phyloP scores from a whole-genome alignment of 2,797 vertebrate genomes.

The Danio jaintianensis region DNA sequence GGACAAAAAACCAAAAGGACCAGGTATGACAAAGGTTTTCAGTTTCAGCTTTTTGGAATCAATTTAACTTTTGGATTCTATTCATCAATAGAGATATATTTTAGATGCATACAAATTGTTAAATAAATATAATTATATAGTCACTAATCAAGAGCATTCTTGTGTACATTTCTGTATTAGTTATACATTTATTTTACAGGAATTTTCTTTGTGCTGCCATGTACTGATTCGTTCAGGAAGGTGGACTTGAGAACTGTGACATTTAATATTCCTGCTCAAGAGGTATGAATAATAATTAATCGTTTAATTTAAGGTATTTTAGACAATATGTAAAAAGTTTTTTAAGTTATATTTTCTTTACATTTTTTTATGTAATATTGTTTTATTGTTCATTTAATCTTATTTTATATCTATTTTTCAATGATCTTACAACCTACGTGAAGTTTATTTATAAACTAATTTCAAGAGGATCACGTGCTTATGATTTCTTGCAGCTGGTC shows the following conservation, averaged over 20 bases:
- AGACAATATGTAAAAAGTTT: too few species aligned
- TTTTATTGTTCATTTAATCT: too few species aligned
- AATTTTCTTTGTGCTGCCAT: conserved; percentile 80
- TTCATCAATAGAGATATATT: neutral
- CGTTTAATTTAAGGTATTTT: too few species aligned
- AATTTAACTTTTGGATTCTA: neutral
- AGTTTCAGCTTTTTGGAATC: neutral
- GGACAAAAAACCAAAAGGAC: conserved; percentile 79
- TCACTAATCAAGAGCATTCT: neutral
- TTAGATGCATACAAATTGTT: neutral
- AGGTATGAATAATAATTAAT: conserved; percentile 64
- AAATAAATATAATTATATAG: neutral
- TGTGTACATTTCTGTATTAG: neutral
- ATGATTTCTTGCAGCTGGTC: too few species aligned
- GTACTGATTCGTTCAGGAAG: conserved; percentile 77
- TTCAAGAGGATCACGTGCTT: too few species aligned
- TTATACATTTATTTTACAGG: conserved; percentile 63
- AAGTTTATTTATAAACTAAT: too few species aligned
- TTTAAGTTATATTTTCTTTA: too few species aligned
- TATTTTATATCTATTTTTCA: too few species aligned
- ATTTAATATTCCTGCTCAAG: conserved; percentile 82
- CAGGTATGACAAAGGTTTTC: conserved; percentile 67
- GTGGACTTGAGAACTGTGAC: conserved; percentile 80
- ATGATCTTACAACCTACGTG: too few species aligned
- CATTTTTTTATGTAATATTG: too few species aligned